These are phyloP conservation scores for Empidonax alnorum DNA, from an alignment of 2,113 vertebrate genomes.

Conservation along the genomic window DNA sequence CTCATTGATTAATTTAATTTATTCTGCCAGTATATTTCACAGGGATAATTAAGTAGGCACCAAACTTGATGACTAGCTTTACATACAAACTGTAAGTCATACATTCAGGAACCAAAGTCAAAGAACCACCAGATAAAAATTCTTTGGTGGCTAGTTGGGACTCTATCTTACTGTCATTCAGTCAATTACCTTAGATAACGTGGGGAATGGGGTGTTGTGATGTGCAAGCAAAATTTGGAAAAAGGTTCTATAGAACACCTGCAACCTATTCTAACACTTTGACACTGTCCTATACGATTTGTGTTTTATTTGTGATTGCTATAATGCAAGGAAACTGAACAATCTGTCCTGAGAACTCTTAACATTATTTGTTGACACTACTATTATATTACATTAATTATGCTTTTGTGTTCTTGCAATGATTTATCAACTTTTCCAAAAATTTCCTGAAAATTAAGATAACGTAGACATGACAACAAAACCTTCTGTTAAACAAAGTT, in stretches of 20 bases:
- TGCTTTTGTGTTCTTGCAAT: not conserved
- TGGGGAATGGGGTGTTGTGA: rapidly evolving
- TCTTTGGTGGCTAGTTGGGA: not conserved
- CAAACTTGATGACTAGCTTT: not conserved
- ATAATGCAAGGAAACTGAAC: not conserved
- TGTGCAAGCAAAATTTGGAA: not conserved
- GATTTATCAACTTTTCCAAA: not conserved
- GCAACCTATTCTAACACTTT: not conserved
- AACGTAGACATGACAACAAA: not conserved
- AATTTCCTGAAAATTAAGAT: not conserved
- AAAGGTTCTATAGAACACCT: not conserved
- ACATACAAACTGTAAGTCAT: not conserved
- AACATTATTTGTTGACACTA: not conserved
- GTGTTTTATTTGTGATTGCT: not conserved
- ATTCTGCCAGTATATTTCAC: not conserved
- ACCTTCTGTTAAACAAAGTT: not conserved
- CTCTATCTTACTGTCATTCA: not conserved
- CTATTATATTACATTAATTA: not conserved
- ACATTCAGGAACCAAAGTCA: not conserved
- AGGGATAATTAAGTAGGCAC: not conserved
- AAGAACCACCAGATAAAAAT: not conserved
- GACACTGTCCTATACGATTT: not conserved
- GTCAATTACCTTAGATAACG: not conserved
- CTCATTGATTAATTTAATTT: not conserved
- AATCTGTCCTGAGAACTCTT: not conserved